Conservation (phyloP, 2,797 vertebrate species). For the Epinephelus coioides region DNA sequence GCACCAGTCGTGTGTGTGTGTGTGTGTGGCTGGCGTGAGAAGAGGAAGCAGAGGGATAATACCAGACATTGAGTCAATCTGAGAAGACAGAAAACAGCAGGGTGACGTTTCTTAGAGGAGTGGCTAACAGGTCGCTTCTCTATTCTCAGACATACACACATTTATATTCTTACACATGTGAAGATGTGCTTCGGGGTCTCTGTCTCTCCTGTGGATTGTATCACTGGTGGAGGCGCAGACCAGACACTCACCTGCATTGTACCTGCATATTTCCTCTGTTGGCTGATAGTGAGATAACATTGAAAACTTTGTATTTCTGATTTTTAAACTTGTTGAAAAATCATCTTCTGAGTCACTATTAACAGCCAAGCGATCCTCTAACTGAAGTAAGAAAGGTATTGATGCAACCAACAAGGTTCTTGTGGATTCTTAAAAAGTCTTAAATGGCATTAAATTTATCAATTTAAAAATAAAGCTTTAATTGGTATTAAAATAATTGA, state of each 20-base stretch:
- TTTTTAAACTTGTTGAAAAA: not conserved
- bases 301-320: not conserved
- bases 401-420: not conserved
- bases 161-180: not conserved
- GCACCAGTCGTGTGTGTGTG: conserved; percentile 10
- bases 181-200: not conserved
- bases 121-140: not conserved
- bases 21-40: conserved; percentile 11
- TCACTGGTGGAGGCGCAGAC: not conserved
- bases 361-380: not conserved
- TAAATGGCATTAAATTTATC: no score
- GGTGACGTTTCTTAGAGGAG: conserved; percentile 15
- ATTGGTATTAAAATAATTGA: no score
- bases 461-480: no score
- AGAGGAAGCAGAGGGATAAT: conserved; percentile 52
- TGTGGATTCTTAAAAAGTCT: no score
- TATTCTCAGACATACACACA: conserved; percentile 20
- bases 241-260: not conserved
- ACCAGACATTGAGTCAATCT: conserved; percentile 53
- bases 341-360: not conserved
- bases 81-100: conserved; percentile 39
- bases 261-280: no score
- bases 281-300: no score
- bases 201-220: not conserved
- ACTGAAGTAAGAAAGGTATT: not conserved